Conservation (phyloP, 37 sponge, comb jelly and placozoan genomes). For the Ephydatia muelleri region DNA sequence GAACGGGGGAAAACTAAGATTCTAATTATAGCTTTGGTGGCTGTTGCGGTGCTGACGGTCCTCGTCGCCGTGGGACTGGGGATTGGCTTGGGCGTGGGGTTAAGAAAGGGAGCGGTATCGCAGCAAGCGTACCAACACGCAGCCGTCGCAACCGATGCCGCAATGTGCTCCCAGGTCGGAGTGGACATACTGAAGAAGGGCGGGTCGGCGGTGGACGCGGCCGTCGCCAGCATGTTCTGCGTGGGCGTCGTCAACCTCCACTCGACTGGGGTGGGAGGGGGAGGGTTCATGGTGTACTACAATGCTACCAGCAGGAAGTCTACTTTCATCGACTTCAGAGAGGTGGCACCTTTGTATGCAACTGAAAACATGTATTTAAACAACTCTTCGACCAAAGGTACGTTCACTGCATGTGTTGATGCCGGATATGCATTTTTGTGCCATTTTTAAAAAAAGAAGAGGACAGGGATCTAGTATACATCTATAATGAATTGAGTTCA, state of each 20-base stretch:
- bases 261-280: slow-evolving; percentile 95
- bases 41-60: background rate
- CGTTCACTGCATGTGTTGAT: too few relatives aligned
- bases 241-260: slow-evolving; percentile 89
- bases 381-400: background rate
- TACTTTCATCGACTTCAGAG: slow-evolving; percentile 83
- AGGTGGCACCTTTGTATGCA: slow-evolving; percentile 73
- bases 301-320: slow-evolving; percentile 43
- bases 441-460: too few relatives aligned
- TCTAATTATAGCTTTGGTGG: too few relatives aligned
- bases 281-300: slow-evolving; percentile 95
- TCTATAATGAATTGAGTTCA: background rate
- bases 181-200: slow-evolving; percentile 61
- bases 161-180: slow-evolving; percentile 79
- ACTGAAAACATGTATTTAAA: slow-evolving; percentile 10
- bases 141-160: slow-evolving; percentile 90
- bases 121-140: slow-evolving; percentile 46
- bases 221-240: slow-evolving; percentile 83
- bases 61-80: background rate
- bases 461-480: background rate
- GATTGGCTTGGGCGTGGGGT: slow-evolving; percentile 6
- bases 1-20: too few relatives aligned
- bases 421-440: too few relatives aligned
- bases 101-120: background rate
- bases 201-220: slow-evolving; percentile 94